A percentile compares a stretch with the other conserved stretches of the same genome.
These are phyloP conservation scores for Lochmaea capreae DNA, from an alignment of 2,888 invertebrate species.

Conservation along the genomic window DNA sequence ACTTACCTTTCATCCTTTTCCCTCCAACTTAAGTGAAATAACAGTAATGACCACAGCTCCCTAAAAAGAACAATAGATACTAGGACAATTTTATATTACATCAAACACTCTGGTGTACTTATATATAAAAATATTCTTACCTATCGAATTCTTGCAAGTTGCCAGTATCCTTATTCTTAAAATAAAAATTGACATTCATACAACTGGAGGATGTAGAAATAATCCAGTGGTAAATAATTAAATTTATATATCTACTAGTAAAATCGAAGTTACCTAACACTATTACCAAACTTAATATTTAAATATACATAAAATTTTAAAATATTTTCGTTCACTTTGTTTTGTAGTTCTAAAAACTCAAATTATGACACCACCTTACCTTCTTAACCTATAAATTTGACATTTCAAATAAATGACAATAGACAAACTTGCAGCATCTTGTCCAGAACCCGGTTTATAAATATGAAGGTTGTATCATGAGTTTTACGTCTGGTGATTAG, in stretches of 20 bases:
- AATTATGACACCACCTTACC: constrained; percentile 43
- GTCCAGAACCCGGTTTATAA: background rate
- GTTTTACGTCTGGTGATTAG: too few species aligned
- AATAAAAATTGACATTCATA: constrained; percentile 39
- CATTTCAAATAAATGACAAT: constrained; percentile 12
- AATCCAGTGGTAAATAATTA: constrained; percentile 8
- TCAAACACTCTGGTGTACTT: background rate
- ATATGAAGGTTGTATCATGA: background rate
- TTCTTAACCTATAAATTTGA: constrained; percentile 45
- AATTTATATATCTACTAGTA: constrained; percentile 6
- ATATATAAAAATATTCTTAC: constrained; percentile 10
- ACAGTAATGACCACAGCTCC: background rate
- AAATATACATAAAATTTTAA: constrained; percentile 27
- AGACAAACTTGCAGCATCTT: constrained; percentile 11
- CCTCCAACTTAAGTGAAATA: background rate
- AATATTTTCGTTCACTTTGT: constrained; percentile 40
- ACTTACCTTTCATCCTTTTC: background rate
- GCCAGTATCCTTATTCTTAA: constrained; percentile 32
- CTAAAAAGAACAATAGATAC: background rate
- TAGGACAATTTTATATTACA: background rate
- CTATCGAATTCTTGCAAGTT: constrained; percentile 17
- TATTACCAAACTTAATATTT: constrained; percentile 17
- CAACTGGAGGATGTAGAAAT: constrained; percentile 12
- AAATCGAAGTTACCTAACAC: constrained; percentile 25
- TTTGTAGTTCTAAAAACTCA: constrained; percentile 37